A percentile compares a stretch with the other conserved stretches of the same genome.
phyloP scores from a whole-genome alignment of 35 echinoderm and acorn worm species.

The Ophiothrix spiculata region DNA sequence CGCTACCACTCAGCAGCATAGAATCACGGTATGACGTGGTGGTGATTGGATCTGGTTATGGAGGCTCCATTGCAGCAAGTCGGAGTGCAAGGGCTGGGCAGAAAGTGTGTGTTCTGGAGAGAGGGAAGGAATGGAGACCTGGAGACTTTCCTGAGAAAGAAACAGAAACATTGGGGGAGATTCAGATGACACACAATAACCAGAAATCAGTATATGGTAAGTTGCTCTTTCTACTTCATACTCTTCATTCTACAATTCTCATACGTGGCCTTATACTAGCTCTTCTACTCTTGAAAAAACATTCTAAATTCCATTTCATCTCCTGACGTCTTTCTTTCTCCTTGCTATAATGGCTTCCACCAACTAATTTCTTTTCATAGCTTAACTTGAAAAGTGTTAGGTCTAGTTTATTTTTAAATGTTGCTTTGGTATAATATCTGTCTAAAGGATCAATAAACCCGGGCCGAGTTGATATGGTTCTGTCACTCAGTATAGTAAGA shows the following conservation, averaged over 20 bases:
- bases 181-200: slow-evolving; percentile 32
- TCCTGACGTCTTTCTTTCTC: too few relatives aligned
- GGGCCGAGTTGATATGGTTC: too few relatives aligned
- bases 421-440: too few relatives aligned
- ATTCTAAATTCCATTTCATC: too few relatives aligned
- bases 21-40: slow-evolving; percentile 35
- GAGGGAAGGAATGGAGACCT: slow-evolving; percentile 38
- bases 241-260: neutral
- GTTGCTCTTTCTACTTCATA: neutral
- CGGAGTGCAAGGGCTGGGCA: slow-evolving; percentile 24
- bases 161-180: neutral
- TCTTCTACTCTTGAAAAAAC: neutral
- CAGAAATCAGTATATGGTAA: neutral
- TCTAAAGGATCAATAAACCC: too few relatives aligned
- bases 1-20: slow-evolving; percentile 10
- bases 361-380: too few relatives aligned
- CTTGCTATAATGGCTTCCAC: too few relatives aligned
- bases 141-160: slow-evolving; percentile 29
- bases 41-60: slow-evolving; percentile 40
- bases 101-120: slow-evolving; percentile 40
- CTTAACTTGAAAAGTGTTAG: too few relatives aligned
- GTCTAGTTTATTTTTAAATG: too few relatives aligned
- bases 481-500: too few relatives aligned
- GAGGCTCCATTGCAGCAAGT: slow-evolving; percentile 41
- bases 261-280: neutral